These are phyloP conservation scores for Gymnobelideus leadbeateri DNA, from an alignment of 2,113 vertebrate genomes.

Conservation along the genomic window DNA sequence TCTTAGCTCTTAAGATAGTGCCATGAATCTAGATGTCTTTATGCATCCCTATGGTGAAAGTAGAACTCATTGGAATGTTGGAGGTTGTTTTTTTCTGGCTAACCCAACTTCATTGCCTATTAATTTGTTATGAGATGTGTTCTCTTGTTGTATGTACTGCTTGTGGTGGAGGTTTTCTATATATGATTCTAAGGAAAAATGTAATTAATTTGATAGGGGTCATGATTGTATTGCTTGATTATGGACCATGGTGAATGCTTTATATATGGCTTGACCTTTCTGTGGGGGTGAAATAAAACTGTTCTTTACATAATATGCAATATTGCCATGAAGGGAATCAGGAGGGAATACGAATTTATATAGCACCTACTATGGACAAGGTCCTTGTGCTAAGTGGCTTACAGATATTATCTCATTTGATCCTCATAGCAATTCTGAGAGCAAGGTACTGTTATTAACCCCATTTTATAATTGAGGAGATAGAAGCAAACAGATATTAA, in stretches of 20 bases:
- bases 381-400: not conserved
- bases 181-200: not conserved
- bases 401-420: too few species aligned
- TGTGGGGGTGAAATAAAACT: not conserved
- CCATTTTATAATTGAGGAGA: too few species aligned
- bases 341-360: not conserved
- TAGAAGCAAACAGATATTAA: too few species aligned
- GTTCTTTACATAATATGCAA: not conserved
- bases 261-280: not conserved
- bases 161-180: not conserved
- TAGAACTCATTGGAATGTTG: not conserved
- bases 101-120: not conserved
- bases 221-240: not conserved
- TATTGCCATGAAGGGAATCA: not conserved
- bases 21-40: not conserved
- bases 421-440: too few species aligned
- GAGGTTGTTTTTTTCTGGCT: not conserved
- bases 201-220: not conserved
- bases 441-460: too few species aligned
- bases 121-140: not conserved
- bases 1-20: not conserved
- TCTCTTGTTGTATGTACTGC: not conserved
- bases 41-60: not conserved
- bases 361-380: not conserved
- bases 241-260: not conserved